A percentile compares a stretch with the other conserved stretches of the same genome.
Evolutionary conservation across 2,113 vertebrate genomes (phyloP).

Genomic region (Geococcyx californianus): DNA sequence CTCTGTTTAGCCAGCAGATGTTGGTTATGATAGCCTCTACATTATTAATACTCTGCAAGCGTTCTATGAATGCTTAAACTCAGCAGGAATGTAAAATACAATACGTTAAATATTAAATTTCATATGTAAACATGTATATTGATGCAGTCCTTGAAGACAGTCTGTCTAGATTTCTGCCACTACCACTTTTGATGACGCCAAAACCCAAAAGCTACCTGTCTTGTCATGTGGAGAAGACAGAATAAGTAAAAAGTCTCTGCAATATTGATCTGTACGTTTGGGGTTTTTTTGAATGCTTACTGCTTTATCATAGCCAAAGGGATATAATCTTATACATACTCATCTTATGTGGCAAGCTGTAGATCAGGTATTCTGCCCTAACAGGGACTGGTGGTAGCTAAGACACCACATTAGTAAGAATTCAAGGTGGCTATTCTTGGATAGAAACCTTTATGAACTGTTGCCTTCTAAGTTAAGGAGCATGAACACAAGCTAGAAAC

Average conservation of each 20-base stretch:
- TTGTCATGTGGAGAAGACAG: not conserved
- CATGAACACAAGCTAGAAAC: not conserved
- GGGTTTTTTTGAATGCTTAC: not conserved
- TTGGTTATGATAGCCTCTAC: not conserved
- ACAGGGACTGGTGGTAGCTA: not conserved
- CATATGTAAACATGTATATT: not conserved
- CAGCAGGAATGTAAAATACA: not conserved
- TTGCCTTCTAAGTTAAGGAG: not conserved
- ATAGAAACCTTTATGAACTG: not conserved
- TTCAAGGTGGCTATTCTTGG: not conserved
- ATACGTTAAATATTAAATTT: not conserved
- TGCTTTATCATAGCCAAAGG: not conserved
- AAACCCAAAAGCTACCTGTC: not conserved
- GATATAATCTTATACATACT: not conserved
- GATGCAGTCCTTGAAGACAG: not conserved
- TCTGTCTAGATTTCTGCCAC: not conserved
- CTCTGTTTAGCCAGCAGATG: not conserved
- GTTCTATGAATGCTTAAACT: not conserved
- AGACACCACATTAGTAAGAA: not conserved
- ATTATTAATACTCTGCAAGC: not conserved
- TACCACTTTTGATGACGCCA: not conserved
- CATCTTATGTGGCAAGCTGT: not conserved
- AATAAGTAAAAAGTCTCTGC: not conserved
- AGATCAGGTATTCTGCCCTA: not conserved
- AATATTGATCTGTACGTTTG: not conserved